Conservation (phyloP, 2,888 invertebrate species). For the Drosophila barbarae region DNA sequence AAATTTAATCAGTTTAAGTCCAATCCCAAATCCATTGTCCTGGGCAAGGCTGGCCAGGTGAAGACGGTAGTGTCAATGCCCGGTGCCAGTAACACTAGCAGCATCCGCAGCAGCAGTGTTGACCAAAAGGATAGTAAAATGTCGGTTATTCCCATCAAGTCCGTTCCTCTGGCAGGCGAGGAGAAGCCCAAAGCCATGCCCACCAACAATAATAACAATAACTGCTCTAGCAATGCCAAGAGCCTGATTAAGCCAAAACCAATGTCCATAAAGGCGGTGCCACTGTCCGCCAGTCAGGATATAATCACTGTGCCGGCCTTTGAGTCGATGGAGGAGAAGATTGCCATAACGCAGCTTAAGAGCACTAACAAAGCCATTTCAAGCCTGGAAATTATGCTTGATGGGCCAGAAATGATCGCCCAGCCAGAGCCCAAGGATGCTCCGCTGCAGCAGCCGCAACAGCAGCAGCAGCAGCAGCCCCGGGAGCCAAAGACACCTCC, state of each 20-base stretch:
- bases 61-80: constrained; percentile 10
- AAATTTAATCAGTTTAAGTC: constrained; percentile 56
- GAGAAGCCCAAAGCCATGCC: constrained; percentile 2
- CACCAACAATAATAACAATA: constrained; percentile 8
- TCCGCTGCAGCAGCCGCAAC: neutral
- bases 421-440: neutral
- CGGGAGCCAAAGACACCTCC: neutral
- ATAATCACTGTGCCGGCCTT: constrained; percentile 1
- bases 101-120: constrained; percentile 1
- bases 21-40: constrained; percentile 31
- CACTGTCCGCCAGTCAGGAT: constrained; percentile 9
- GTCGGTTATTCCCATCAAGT: constrained; percentile 10
- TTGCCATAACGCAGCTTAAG: neutral
- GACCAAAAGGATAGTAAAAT: constrained; percentile 3
- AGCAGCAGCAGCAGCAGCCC: neutral
- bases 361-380: neutral
- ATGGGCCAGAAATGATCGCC: neutral
- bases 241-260: constrained; percentile 17
- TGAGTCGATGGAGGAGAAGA: neutral
- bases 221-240: neutral
- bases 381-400: neutral
- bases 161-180: constrained; percentile 10
- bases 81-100: neutral
- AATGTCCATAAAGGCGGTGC: constrained; percentile 5
- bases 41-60: constrained; percentile 17